These are phyloP conservation scores for Digitonthophagus gazella DNA, from an alignment of 2,888 invertebrate species.

Conservation along the genomic window DNA sequence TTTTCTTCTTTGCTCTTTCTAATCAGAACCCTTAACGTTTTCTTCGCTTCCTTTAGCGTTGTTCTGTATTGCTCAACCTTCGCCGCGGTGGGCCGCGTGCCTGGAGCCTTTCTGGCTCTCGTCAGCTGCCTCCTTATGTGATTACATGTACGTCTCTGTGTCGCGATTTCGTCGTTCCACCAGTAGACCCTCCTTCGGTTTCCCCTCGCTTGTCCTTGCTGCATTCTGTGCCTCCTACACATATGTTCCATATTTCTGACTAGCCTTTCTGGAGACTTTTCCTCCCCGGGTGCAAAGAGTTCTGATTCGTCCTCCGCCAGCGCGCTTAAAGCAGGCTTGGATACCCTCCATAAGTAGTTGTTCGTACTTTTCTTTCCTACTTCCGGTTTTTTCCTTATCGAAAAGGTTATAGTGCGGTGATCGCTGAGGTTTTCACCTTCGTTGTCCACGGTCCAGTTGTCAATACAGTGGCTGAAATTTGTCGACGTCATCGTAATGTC, in stretches of 20 bases:
- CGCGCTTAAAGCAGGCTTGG: not conserved
- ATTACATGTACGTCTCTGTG: too few relatives aligned
- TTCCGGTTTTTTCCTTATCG: not conserved
- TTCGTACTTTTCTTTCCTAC: not conserved
- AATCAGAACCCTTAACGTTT: not conserved
- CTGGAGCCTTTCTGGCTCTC: too few relatives aligned
- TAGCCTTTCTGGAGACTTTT: too few relatives aligned
- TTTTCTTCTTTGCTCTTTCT: conserved; percentile 3
- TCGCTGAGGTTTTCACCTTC: conserved; percentile 12
- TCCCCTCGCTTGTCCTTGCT: too few relatives aligned
- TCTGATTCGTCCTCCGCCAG: too few relatives aligned
- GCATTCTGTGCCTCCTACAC: too few relatives aligned
- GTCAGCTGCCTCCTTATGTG: too few relatives aligned
- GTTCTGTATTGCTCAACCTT: not conserved
- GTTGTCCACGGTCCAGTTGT: conserved; percentile 18
- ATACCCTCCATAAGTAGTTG: not conserved
- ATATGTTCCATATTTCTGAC: too few relatives aligned
- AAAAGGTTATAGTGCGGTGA: conserved; percentile 15
- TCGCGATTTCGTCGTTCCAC: too few relatives aligned
- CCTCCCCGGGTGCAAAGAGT: too few relatives aligned
- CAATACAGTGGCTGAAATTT: not conserved
- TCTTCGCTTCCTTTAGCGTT: not conserved
- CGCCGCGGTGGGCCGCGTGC: not conserved
- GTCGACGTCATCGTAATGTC: conserved; percentile 19
- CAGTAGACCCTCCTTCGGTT: too few relatives aligned